Evolutionary conservation across 2,888 invertebrate genomes (phyloP).

Genomic region (Drosophila crucigera): DNA sequence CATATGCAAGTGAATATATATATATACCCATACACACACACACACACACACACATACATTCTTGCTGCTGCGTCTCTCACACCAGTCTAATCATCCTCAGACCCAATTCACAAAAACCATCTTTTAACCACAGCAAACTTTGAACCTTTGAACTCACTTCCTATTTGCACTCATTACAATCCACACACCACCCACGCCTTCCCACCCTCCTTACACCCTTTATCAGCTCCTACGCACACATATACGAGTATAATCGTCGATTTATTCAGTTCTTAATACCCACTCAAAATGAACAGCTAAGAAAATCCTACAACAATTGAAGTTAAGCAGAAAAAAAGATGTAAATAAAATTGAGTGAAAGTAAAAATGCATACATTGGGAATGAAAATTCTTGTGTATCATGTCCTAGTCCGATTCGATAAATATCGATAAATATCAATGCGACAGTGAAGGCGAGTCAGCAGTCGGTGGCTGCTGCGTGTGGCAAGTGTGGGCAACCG

Average conservation of each 20-base stretch:
- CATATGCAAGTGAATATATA: neutral
- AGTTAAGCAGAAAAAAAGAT: no score
- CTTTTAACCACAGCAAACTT: neutral
- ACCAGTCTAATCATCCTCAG: neutral
- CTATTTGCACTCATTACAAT: no score
- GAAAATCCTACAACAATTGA: neutral
- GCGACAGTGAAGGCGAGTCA: conserved; percentile 27
- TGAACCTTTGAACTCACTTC: no score
- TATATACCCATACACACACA: no score
- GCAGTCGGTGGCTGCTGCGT: conserved; percentile 26
- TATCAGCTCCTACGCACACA: neutral
- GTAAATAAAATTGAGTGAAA: no score
- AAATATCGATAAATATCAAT: neutral
- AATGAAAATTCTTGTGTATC: no score
- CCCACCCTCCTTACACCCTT: no score
- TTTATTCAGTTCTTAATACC: conserved; percentile 22
- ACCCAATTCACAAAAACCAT: neutral
- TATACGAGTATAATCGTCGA: conserved; percentile 19
- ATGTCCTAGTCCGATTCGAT: neutral
- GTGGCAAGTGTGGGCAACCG: conserved; percentile 10
- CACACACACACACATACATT: no score
- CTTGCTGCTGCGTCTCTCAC: neutral
- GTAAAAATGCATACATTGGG: no score
- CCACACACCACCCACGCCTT: no score
- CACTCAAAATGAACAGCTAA: neutral